Conservation (phyloP, 2,797 vertebrate genomes). For the Carcharodon carcharias region DNA sequence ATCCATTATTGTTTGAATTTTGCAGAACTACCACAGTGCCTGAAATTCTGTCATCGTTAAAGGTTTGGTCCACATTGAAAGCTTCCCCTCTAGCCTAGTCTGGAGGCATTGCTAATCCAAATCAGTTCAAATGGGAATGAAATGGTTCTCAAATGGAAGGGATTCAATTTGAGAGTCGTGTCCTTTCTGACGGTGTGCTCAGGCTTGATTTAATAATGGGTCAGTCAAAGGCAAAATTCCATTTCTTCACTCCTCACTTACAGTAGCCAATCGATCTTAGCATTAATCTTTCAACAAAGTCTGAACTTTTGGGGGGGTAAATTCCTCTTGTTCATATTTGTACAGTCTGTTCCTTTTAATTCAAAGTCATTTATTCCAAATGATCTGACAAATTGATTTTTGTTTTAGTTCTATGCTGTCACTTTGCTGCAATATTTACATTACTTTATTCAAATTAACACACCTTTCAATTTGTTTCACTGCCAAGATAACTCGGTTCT, state of each 20-base stretch:
- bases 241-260: neutral
- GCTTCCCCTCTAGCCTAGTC: neutral
- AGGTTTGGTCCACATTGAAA: neutral
- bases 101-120: neutral
- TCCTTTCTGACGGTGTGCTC: neutral
- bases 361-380: conserved; percentile 6
- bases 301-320: neutral
- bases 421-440: neutral
- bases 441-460: neutral
- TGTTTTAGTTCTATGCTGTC: neutral
- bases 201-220: conserved; percentile 22
- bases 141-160: neutral
- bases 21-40: neutral
- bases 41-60: neutral
- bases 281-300: conserved; percentile 8
- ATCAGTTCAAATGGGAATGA: conserved; percentile 23
- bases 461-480: neutral
- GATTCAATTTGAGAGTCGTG: neutral
- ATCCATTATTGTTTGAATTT: neutral
- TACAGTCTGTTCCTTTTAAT: neutral
- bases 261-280: conserved; percentile 5
- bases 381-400: conserved; percentile 1
- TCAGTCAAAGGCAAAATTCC: neutral
- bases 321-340: neutral
- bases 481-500: neutral